Evolutionary conservation across 2,888 invertebrate genomes (phyloP), one percentile per base, ranked within the genome.

Genomic region (Empis stercorea): DNA sequence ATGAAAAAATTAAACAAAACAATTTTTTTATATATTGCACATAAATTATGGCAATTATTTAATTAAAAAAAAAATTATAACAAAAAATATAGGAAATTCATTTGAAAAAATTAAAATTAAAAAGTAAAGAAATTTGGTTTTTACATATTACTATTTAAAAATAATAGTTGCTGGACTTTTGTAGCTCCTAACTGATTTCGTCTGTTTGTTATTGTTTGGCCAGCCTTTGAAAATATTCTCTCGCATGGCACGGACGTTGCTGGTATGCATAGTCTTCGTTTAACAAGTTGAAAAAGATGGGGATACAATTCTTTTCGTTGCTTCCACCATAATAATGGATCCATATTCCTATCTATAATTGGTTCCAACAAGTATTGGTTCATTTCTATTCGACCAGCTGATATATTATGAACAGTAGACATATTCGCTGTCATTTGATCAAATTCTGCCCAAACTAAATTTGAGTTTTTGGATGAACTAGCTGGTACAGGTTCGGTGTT

Each of bases 241-340:
- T 42, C 30, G 11, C 37, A 46, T 16, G 46, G 10, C 2, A 43
- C 30, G 9, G 42, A 46, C 16, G 46, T 43, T 11, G 46, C 30
- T 14, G 13, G 32, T 2, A 38, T 30, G 13, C 45, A 41, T 10
- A 43, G 30, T 4, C 13, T n/a, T 16, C 42, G 10, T 38, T 38
- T 43, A 4, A 38, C 47, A 17, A 43, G 30, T 20, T 30, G 17
- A 15, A 16, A 36, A 9, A 47, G n/a, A 14, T 43, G 10, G 16
- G 47, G 38, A 14, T 43, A 47, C 23, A 36, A 36, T 13, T 38
- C 13, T 11, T 15, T 16, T 3, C 36, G 32, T 30, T 43, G 2
- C n/a, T 36, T 36, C 30, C 42, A 42, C 42, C 42, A 42, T 10
- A 42, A 9, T 27, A 42, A 42, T 7, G 30, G 30, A 30, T 42